phyloP scores from a whole-genome alignment of 2,888 invertebrate genomes.

The Scaptomyza tumidula region DNA sequence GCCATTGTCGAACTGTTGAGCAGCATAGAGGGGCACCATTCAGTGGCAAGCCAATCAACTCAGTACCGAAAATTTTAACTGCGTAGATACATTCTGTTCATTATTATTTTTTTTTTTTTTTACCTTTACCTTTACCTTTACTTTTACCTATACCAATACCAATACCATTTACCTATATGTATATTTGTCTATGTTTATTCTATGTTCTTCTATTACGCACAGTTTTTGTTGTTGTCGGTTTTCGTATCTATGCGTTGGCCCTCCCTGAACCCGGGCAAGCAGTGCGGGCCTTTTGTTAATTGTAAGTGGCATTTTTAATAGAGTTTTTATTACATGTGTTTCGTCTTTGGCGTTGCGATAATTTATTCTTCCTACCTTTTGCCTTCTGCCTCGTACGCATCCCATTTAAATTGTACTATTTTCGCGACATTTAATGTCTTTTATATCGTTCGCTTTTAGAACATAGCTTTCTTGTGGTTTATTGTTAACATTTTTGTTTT shows the following conservation, averaged over 20 bases:
- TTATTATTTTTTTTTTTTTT: conserved; percentile 7
- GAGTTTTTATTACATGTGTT: conserved; percentile 59
- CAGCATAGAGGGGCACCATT: conserved; percentile 38
- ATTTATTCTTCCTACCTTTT: conserved; percentile 52
- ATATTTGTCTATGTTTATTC: conserved; percentile 18
- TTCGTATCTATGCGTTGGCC: conserved; percentile 47
- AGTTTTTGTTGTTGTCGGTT: conserved; percentile 14
- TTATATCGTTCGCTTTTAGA: conserved; percentile 57
- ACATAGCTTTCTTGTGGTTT: no score
- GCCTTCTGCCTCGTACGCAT: conserved; percentile 46
- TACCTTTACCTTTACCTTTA: no score
- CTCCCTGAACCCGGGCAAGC: conserved; percentile 42
- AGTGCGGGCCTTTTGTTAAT: conserved; percentile 69
- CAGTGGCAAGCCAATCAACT: conserved; percentile 61
- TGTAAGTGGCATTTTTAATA: conserved; percentile 74
- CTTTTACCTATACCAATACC: not conserved
- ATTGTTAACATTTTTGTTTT: not conserved
- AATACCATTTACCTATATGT: conserved; percentile 27
- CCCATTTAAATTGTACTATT: conserved; percentile 59
- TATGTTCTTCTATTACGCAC: conserved; percentile 14
- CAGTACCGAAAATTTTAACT: conserved; percentile 59
- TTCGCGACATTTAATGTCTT: conserved; percentile 55
- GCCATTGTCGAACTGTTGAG: conserved; percentile 15
- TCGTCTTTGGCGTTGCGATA: conserved; percentile 28
- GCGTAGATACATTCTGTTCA: conserved; percentile 65